phyloP scores from a whole-genome alignment of 2,888 invertebrate species.

The Cephus spinipes region DNA sequence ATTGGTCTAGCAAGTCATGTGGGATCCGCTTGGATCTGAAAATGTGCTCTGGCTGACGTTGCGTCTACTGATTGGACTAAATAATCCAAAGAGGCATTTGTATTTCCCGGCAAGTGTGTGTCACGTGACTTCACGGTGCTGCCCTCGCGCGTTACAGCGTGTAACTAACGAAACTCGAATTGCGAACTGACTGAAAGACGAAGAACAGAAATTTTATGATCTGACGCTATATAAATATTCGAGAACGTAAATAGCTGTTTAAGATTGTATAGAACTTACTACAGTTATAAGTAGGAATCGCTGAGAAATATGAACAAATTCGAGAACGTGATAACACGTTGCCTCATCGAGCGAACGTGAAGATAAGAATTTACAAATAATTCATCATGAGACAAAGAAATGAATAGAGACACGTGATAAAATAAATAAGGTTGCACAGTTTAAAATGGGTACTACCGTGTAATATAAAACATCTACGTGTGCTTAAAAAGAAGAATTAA shows the following conservation, averaged over 20 bases:
- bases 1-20: background rate
- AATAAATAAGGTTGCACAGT: slow-evolving; percentile 5
- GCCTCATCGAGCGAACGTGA: background rate
- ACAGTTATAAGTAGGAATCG: slow-evolving; percentile 46
- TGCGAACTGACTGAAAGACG: slow-evolving; percentile 27
- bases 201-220: slow-evolving; percentile 37
- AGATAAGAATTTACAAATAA: slow-evolving; percentile 22
- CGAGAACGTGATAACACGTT: background rate
- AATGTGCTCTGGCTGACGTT: background rate
- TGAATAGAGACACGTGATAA: background rate
- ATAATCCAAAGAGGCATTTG: background rate
- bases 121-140: background rate
- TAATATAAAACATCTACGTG: background rate
- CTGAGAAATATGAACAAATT: slow-evolving; percentile 21
- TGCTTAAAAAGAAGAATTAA: background rate
- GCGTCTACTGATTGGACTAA: background rate
- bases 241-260: slow-evolving; percentile 40
- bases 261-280: slow-evolving; percentile 55
- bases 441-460: background rate
- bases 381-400: background rate
- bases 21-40: background rate
- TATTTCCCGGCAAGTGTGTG: background rate
- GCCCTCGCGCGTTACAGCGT: background rate
- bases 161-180: slow-evolving; percentile 20
- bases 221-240: slow-evolving; percentile 32